Evolutionary conservation across 2,888 invertebrate species (phyloP), one percentile per base, ranked within the genome.

Genomic region (Agrilus mali): DNA sequence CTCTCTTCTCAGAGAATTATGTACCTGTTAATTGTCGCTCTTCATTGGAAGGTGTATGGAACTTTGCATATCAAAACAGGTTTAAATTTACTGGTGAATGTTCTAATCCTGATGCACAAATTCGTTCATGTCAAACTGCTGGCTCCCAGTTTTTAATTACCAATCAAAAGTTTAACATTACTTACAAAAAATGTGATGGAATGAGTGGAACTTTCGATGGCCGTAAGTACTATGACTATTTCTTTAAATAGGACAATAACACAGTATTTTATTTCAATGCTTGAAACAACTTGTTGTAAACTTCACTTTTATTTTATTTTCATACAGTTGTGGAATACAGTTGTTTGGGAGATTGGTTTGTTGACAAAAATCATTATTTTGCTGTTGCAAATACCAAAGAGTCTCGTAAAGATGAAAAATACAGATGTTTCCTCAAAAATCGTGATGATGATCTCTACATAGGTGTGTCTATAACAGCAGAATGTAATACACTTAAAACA

Each of bases 361-460:
- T 92, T 20, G 89, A 85, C 12, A 94, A 94, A 61, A 94, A 96
- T 67, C 93, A 94, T 59, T 96, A 86, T 65, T 94, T 96, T 67
- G 96, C 93, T 42, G 92, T 95, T n/a, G 90, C 90, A 7, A 95
- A 96, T 60, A 92, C 93, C 0, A 93, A 94, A 57, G 93, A 95
- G 65, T 93, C 94, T 7, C 79, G 94, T 55, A 87, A 87, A 64
- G 92, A 96, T 65, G 93, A 95, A 63, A 87, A 87, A 59, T 96
- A 92, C 63, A 76, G 95, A 34, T 96, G 96, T 61, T 90, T 96
- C 65, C 70, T 94, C 38, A 89, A 89, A 60, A 93, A 94, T 75
- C 78, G 93, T 58, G 93, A 94, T 63, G 93, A 94, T 59, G 93
- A 93, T 67, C 71, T 90, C 16, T 93, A 83, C 55, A 80, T 94